Evolutionary conservation across 1,140 invertebrate species (phyloP), one percentile per base, ranked within the genome.

Genomic region (Heliconius hermathena): DNA sequence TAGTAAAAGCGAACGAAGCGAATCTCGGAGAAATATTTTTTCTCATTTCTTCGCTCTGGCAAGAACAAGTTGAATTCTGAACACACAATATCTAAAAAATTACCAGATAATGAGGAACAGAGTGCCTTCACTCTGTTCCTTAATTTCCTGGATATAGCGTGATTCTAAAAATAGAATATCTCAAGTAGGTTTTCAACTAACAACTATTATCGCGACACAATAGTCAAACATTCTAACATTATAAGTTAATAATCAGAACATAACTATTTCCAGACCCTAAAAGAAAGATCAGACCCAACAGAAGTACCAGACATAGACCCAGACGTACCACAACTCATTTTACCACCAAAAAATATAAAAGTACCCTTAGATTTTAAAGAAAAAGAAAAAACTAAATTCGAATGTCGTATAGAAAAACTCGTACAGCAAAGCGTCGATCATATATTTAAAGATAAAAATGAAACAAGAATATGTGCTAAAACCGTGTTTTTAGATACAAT

Each of bases 381-480:
- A 36, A 83, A 80, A 74, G 82, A 90, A 36, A 83, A 80, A 71
- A 84, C 87, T 11, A 85, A 90, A n/a, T 93, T 93, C 82, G 89
- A 93, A 73, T 93, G 90, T 60, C 84, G 90, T 16, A 88, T 94
- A 57, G 92, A 91, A 8, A 93, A 93, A 66, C 66, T 94, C 1
- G 93, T 94, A 0, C 88, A 92, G 33, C 87, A 92, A 36, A 91
- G 89, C 36, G 92, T 93, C 0, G 91, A 93, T n/a, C 91, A 93
- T 52, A 90, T 94, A 8, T 93, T 86, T 60, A 92, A 88, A 75
- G 87, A 86, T 26, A 88, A 84, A 66, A 88, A 85, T 22, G 88
- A 89, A 41, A 91, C 90, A 60, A 88, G 87, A 33, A 82, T 94
- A 0, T 88, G 85, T 38, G 93, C 93, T 0, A 93, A 94, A 77